Evolutionary conservation across 2,113 vertebrate genomes (phyloP), one percentile per base, ranked within the genome.

Genomic region (Anarhynchus alexandrinus): DNA sequence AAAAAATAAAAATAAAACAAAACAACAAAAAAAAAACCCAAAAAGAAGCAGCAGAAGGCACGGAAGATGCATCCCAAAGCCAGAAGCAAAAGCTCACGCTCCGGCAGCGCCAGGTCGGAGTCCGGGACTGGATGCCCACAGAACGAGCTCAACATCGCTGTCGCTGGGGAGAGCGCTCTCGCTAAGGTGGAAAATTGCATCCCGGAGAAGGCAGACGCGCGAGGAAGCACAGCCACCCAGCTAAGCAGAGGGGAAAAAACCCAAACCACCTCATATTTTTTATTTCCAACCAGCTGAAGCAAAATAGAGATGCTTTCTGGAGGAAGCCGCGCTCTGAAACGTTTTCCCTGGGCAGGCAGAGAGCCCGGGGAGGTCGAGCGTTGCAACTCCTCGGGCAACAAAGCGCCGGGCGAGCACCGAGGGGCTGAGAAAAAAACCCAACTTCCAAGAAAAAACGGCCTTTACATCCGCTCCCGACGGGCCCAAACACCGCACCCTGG

Each of bases 371-470:
- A 42, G 47, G 42, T 10, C 0, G 0, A 78, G 38, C 34, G 2
- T 5, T 12, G 30, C 43, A 22, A n/a, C 27, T 73, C 65, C 69
- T 72, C 74, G 0, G 0, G 83, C 73, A 57, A 32, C 43, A n/a
- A 34, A 74, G 49, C 16, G 0, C 45, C 67, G 40, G 76, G n/a
- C 6, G 57, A 80, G 51, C 57, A 34, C 8, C 2, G 54, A 62
- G 85, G 6, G 1, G 40, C 38, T 1, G 4, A 80, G 72, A 49
- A 45, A 49, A 45, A 45, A 43, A 43, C n/a, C 8, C 40, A 9
- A 12, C 13, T 21, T 62, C 25, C 47, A 34, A 3, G 36, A 17
- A 71, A 67, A 40, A 32, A 13, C 0, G 0, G 38, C 15, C 1
- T 52, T 51, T 32, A 5, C 42, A 34, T 36, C 55, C 3, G 1